Evolutionary conservation across 2,888 invertebrate genomes (phyloP).

Genomic region (Eilema depressum): DNA sequence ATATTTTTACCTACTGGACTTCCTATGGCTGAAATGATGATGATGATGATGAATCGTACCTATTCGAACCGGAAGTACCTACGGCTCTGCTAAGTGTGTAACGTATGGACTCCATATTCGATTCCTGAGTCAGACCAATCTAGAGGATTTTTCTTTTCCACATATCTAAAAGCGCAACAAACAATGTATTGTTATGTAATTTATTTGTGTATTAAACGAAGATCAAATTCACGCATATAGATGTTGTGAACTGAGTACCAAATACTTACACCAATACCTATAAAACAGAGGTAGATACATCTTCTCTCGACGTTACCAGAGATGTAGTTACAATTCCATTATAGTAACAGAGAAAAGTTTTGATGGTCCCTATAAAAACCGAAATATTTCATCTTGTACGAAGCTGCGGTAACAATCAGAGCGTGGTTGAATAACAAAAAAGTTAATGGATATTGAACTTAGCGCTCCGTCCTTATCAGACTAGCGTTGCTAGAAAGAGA

Average conservation of each 20-base stretch:
- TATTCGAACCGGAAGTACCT: neutral
- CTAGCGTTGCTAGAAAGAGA: constrained; percentile 56
- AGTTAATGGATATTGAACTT: constrained; percentile 72
- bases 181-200: neutral
- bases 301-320: neutral
- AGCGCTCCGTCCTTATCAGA: constrained; percentile 59
- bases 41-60: too few relatives aligned
- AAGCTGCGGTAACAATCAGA: constrained; percentile 50
- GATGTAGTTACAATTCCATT: constrained; percentile 23
- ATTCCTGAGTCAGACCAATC: neutral
- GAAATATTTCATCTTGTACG: constrained; percentile 51
- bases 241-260: neutral
- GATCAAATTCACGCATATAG: neutral
- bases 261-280: too few relatives aligned
- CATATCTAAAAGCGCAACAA: too few relatives aligned
- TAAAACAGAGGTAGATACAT: neutral
- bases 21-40: too few relatives aligned
- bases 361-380: constrained; percentile 44
- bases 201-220: too few relatives aligned
- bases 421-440: constrained; percentile 69
- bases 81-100: neutral
- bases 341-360: constrained; percentile 29
- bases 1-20: too few relatives aligned
- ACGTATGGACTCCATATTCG: neutral
- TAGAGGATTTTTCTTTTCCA: too few relatives aligned